Percentiles rank a stretch among this genome's conserved stretches.
Conservation (phyloP, 1,140 invertebrate species). For the Drosophila sucinea region DNA sequence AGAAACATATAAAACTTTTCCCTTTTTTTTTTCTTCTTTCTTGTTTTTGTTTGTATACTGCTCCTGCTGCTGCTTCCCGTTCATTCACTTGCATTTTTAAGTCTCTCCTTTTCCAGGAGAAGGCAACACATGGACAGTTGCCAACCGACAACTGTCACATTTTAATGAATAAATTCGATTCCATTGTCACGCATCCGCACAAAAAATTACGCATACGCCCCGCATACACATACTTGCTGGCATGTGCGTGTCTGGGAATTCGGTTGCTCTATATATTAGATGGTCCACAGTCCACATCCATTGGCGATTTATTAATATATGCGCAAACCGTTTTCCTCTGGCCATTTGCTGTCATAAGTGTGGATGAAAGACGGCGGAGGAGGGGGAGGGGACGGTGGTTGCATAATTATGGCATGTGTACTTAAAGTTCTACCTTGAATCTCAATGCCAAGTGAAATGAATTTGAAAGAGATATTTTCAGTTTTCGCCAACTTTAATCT, state of each 20-base stretch:
- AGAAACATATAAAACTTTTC: constrained; percentile 15
- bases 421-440: not conserved
- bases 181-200: constrained; percentile 68
- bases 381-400: not conserved
- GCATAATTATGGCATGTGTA: not conserved
- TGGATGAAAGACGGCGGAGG: not conserved
- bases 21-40: not conserved
- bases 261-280: constrained; percentile 32
- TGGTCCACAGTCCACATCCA: constrained; percentile 16
- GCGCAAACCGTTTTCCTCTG: constrained; percentile 57
- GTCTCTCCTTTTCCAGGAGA: not conserved
- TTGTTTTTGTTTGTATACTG: not conserved
- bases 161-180: constrained; percentile 79
- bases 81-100: constrained; percentile 23
- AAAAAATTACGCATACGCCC: constrained; percentile 71
- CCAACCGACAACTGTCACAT: constrained; percentile 45
- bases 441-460: not conserved
- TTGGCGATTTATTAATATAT: constrained; percentile 73
- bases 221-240: constrained; percentile 20
- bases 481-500: constrained; percentile 1
- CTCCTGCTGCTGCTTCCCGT: constrained; percentile 3
- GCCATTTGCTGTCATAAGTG: not conserved
- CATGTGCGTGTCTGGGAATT: constrained; percentile 77
- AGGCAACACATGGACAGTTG: constrained; percentile 4
- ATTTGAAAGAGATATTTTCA: not conserved